These are phyloP conservation scores for Epinephelus malabaricus DNA, from an alignment of 2,797 vertebrate genomes.

Conservation along the genomic window DNA sequence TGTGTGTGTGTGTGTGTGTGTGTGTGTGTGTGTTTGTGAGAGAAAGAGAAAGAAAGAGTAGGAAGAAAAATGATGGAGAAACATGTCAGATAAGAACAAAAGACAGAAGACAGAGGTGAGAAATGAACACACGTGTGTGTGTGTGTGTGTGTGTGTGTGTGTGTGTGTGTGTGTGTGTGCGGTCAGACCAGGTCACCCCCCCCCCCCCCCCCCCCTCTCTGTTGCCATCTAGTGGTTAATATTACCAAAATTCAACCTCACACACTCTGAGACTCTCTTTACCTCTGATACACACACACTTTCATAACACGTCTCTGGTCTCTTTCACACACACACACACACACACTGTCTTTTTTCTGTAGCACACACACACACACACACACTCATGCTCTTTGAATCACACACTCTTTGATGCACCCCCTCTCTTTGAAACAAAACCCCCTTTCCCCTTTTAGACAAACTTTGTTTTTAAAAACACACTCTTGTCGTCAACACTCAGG, in stretches of 20 bases:
- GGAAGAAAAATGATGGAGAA: background rate
- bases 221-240: conserved; percentile 84
- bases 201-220: conserved; percentile 64
- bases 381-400: conserved; percentile 13
- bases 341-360: background rate
- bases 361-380: conserved; percentile 17
- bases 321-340: background rate
- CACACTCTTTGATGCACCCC: conserved; percentile 5
- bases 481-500: background rate
- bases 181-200: conserved; percentile 38
- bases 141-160: conserved; percentile 9
- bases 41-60: background rate
- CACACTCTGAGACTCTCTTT: background rate
- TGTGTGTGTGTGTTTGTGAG: background rate
- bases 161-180: conserved; percentile 1
- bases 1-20: background rate
- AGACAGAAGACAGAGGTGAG: background rate
- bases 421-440: conserved; percentile 9
- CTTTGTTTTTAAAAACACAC: background rate
- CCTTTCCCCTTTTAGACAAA: conserved; percentile 1
- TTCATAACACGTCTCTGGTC: background rate
- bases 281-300: background rate
- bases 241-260: conserved; percentile 26
- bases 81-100: background rate
- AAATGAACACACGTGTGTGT: background rate